Base-by-base conservation (phyloP, 2,113 vertebrate species). In the Corythornis madagascariensis region DNA sequence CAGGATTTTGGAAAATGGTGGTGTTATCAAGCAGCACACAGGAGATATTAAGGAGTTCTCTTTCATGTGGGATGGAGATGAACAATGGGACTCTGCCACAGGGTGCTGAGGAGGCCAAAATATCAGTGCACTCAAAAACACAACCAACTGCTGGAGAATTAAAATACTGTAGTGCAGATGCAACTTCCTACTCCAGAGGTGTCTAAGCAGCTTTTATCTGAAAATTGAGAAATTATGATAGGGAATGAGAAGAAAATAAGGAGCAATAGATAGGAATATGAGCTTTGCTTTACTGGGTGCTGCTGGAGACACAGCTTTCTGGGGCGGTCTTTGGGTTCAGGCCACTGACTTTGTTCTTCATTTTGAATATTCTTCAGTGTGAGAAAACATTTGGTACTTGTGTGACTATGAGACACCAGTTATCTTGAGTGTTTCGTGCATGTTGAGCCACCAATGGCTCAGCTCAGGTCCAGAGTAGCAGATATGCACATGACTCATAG, bases 401-500 rank as follows among this genome's bases (percentile, higher is more conserved):
- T 47, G 7, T 72, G 57, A 75, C 25, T 50, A 57, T 31, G 65
- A 75, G 33, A 50, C 22, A 28, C 6, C 29, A n/a, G 7, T 56
- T 48, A 31, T 25, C 20, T 14, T 69, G 40, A 82, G 11, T 5
- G 1, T 16, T 87, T 85, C 31, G 4, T 19, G 57, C 3, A 1
- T 55, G 60, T 10, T 86, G 11, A 35, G 42, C 11, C 29, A 69
- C 40, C 33, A 35, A 1, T 19, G n/a, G 18, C 38, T 86, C 47
- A 65, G 12, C 25, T 89, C 31, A 56, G 16, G 20, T 59, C 28
- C 42, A 64, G 21, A 79, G 38, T 43, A 74, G 16, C 33, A 38
- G 63, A 10, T n/a, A 55, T 24, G 7, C 28, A 25, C 4, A 50
- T 0, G 2, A 9, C 35, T 42, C 38, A n/a, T 1, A 43, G 38